Base-by-base conservation (phyloP, 2,113 vertebrate species). In the Neodontobutis hainanensis region DNA sequence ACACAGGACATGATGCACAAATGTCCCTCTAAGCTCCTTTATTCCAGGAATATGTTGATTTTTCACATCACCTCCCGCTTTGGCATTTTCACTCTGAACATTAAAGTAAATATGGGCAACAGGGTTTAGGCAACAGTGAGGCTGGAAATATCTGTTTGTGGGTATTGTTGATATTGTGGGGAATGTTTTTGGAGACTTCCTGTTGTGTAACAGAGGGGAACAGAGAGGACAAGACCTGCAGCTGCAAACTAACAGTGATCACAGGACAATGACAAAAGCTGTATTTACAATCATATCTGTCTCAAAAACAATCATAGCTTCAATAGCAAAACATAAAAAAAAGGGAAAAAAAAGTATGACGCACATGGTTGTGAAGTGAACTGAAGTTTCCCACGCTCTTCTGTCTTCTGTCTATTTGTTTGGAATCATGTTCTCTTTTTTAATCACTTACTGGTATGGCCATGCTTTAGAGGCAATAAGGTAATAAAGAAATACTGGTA, bases 131-230 rank as follows among this genome's bases (percentile, higher is more conserved):
- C 59, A 87, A 81, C 69, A 78, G 27, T 65, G n/a, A 3, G 36
- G 68, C 60, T 63, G 16, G 71, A 77, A 83, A 81, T 56, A 63
- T 59, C 52, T 10, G 19, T 0, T 7, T 43, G 65, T 56, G 53
- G 16, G 61, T 40, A 9, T 15, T 68, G 77, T 75, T 67, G 68
- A 65, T 71, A 60, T 57, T 69, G 65, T 56, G 8, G n/a, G 61
- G 60, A 55, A 42, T 36, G 67, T 67, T 77, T 70, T 55, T 43
- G 19, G 75, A 81, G 47, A 52, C 58, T 74, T 85, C 77, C 85
- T 79, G 82, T 79, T 85, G 46, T 16, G 45, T 55, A 81, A 83
- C 27, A 27, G 19, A 44, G 50, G 7, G 52, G 56, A 61, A 51
- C 32, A 1, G 19, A 5, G 8, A 14, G 38, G 34, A 53, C 10